Conservation (phyloP, 1,140 invertebrate species). For the Trachelipus rathkii region DNA sequence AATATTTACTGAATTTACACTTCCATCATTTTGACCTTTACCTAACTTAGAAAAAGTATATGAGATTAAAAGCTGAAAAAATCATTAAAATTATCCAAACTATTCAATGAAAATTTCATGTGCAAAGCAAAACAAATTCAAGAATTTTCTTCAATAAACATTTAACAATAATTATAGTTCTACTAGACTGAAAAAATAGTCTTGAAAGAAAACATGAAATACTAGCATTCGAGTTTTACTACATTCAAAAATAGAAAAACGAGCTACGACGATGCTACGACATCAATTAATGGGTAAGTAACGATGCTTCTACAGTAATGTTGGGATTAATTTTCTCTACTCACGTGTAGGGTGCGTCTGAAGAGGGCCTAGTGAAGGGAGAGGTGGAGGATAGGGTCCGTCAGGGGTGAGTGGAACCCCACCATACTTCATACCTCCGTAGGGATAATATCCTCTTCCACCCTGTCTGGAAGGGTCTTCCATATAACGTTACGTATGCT, state of each 20-base stretch:
- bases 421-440: slow-evolving; percentile 6
- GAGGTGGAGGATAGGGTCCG: background rate
- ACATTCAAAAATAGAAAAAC: background rate
- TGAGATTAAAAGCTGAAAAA: no score
- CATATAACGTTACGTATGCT: background rate
- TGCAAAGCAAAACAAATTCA: no score
- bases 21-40: no score
- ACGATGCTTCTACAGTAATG: slow-evolving; percentile 1
- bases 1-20: no score
- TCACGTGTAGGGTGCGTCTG: slow-evolving; percentile 3
- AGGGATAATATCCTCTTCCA: slow-evolving; percentile 5
- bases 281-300: background rate
- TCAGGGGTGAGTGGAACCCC: slow-evolving; percentile 1
- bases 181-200: no score
- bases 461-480: slow-evolving; percentile 10
- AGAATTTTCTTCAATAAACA: no score
- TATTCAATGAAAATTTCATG: no score
- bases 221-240: no score
- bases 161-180: no score
- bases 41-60: no score
- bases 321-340: background rate
- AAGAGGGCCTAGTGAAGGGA: slow-evolving; percentile 1
- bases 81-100: no score
- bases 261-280: background rate
- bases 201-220: no score